Evolutionary conservation across 2,888 invertebrate species (phyloP).

Genomic region (Trichopria drosophilae): DNA sequence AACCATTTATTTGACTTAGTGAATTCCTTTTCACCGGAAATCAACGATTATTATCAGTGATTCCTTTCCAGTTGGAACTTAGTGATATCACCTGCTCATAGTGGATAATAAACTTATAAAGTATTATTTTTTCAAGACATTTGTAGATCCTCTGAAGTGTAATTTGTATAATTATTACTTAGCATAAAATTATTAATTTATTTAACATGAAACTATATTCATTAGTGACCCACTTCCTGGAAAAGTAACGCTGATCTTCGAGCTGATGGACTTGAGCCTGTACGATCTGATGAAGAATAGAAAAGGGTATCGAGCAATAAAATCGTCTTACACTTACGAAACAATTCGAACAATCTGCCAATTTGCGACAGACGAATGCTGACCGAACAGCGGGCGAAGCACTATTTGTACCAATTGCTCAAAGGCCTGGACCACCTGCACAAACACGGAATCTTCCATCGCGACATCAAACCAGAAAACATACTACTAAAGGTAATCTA

Average conservation of each 20-base stretch:
- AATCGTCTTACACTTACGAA: not conserved
- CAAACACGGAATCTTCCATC: conserved; percentile 66
- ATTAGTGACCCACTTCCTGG: conserved; percentile 65
- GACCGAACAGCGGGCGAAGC: conserved; percentile 62
- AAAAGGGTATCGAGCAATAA: conserved; percentile 51
- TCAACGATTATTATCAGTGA: no score
- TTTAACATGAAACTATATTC: no score
- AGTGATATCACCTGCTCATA: no score
- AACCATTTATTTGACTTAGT: no score
- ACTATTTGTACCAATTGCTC: conserved; percentile 65
- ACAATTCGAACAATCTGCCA: not conserved
- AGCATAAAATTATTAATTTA: no score
- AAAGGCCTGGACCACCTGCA: conserved; percentile 68
- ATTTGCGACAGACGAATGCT: conserved; percentile 52
- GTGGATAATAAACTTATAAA: no score
- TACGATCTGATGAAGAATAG: conserved; percentile 66
- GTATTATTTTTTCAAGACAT: no score
- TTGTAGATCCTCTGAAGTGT: no score
- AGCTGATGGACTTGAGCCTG: conserved; percentile 72
- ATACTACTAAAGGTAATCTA: conserved; percentile 64
- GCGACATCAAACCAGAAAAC: conserved; percentile 75
- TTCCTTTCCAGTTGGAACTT: no score
- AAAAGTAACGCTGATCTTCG: conserved; percentile 66
- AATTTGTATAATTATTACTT: no score
- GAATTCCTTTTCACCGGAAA: no score